Conservation (phyloP, 2,797 vertebrate species). For the Prunella strophiata region DNA sequence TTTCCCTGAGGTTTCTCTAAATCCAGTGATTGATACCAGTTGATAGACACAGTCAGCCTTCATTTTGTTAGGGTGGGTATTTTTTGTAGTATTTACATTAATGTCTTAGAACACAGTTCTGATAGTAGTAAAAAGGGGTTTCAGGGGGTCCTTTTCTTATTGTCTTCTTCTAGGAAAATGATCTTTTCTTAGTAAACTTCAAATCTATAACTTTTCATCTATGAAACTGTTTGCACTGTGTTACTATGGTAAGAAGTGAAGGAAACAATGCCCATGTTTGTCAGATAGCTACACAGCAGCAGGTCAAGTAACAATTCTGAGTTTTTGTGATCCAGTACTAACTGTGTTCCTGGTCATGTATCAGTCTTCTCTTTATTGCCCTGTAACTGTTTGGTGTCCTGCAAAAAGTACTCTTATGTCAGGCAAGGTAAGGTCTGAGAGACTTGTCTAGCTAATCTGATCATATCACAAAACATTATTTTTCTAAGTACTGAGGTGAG, state of each 20-base stretch:
- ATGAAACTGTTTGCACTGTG: background rate
- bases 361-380: background rate
- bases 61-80: background rate
- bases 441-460: background rate
- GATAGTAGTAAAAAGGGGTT: background rate
- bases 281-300: background rate
- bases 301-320: background rate
- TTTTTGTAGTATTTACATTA: background rate
- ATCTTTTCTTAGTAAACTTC: background rate
- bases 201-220: background rate
- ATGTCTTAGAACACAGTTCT: background rate
- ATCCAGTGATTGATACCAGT: background rate
- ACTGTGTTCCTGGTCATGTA: background rate
- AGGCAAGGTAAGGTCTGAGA: background rate
- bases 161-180: background rate
- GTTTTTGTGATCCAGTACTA: background rate
- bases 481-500: background rate
- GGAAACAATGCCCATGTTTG: background rate
- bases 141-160: rapidly evolving
- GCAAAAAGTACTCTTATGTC: background rate
- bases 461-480: background rate
- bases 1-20: background rate
- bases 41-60: background rate
- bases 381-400: background rate
- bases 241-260: background rate